Base-by-base conservation (phyloP, 2,888 invertebrate genomes). In the Acleris emargana region DNA sequence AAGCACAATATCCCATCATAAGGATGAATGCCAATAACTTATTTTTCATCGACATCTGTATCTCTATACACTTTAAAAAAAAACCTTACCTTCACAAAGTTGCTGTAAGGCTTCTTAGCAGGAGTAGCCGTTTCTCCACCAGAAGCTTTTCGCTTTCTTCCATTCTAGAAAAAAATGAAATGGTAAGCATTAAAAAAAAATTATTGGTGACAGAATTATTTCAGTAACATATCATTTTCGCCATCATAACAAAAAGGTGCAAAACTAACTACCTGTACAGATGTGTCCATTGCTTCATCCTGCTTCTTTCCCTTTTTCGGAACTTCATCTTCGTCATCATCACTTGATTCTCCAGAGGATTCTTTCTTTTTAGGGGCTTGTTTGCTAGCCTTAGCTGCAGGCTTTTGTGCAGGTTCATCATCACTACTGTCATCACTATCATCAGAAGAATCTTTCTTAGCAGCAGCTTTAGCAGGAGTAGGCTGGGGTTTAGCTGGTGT, bases 51-150 rank as follows among this genome's bases (percentile, higher is more conserved):
- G 1, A 0, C 7, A 1, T 7, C 6, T 9, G 9, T 32, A 2
- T 32, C 32, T 16, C 16, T 2, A 5, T 45, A 17, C 4, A 43
- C 5, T 45, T 45, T n/a, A 16, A n/a, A 17, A 5, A 17, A 17
- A 45, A 4, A 20, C 68, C 64, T 58, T 80, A 93, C 94, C 88
- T 96, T 96, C 0, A 95, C 95, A 79, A 96, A 96, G 77, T 96
- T 96, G 69, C 76, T 93, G 79, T 96, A 96, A 58, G 93, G 91
- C 69, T 95, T 94, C 71, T 94, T 94, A 7, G 91, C 84, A 64
- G 89, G 86, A 38, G 83, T 84, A 9, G 76, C 75, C 58, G 76
- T 75, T 58, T 86, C 89, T 53, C 79, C 85, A 68, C 78, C 90
- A 43, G 91, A 91, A 20, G 86, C 87, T 83, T 91, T 91, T 66